Percentiles rank a stretch among this genome's conserved stretches.
phyloP scores from a whole-genome alignment of 2,113 vertebrate genomes.

The Aix galericulata region DNA sequence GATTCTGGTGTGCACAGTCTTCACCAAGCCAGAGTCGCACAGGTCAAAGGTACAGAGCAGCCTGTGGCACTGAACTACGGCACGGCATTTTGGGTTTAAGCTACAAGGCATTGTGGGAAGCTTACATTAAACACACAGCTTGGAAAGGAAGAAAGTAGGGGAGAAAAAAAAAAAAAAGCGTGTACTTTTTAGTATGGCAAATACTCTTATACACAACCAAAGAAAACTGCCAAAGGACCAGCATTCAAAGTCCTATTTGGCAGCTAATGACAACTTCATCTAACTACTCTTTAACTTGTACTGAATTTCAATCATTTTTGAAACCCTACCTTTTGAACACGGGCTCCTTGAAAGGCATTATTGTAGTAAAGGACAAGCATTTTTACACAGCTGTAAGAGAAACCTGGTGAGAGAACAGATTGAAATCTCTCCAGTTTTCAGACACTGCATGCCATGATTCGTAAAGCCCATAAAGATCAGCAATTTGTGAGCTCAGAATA shows the following conservation, averaged over 20 bases:
- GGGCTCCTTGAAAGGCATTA: neutral
- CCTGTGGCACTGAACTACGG: neutral
- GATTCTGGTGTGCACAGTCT: neutral
- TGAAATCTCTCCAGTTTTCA: neutral
- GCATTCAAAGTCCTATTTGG: neutral
- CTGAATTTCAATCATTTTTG: neutral
- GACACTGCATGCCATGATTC: rapidly evolving
- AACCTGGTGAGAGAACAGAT: neutral
- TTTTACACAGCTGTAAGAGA: neutral
- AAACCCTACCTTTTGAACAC: neutral
- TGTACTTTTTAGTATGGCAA: neutral
- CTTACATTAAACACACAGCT: neutral
- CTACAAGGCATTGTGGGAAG: neutral
- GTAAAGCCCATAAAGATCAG: neutral
- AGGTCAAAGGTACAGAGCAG: neutral
- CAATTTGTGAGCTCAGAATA: neutral
- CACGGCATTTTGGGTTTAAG: neutral
- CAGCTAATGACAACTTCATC: neutral
- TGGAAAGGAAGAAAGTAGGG: neutral
- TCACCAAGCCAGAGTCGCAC: neutral
- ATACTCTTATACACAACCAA: neutral
- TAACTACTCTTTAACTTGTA: neutral
- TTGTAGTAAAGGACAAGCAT: neutral
- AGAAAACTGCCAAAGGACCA: neutral
- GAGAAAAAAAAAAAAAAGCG: neutral